Conservation (phyloP, 1,140 invertebrate genomes). For the Chelonus insularis region DNA sequence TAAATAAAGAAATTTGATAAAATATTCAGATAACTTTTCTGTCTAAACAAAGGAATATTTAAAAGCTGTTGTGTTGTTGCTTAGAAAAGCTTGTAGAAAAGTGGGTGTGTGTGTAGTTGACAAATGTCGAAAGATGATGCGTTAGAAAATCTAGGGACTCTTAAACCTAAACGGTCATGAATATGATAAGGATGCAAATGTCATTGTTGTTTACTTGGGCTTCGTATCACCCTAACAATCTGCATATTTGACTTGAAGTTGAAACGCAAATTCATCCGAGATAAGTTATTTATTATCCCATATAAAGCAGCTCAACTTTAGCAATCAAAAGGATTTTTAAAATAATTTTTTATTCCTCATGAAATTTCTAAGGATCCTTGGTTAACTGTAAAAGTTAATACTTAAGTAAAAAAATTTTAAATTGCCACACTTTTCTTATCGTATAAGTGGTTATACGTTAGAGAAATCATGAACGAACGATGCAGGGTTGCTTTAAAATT, state of each 20-base stretch:
- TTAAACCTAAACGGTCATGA: conserved; percentile 47
- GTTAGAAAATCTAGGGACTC: conserved; percentile 4
- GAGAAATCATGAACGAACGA: conserved; percentile 8
- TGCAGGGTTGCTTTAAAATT: conserved; percentile 9
- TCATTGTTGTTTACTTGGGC: conserved; percentile 38
- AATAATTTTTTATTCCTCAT: not conserved
- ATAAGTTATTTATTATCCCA: not conserved
- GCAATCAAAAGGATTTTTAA: not conserved
- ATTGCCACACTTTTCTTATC: not conserved
- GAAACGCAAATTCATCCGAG: not conserved
- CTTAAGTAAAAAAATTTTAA: conserved; percentile 1
- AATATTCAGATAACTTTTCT: no score
- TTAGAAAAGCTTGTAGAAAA: no score
- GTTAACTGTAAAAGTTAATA: not conserved
- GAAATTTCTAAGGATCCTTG: not conserved
- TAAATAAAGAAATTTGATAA: no score
- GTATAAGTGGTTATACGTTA: conserved; percentile 1
- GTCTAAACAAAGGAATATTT: no score
- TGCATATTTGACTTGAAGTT: conserved; percentile 36
- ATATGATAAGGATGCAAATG: conserved; percentile 50
- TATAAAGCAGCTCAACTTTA: not conserved
- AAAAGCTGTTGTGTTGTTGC: no score
- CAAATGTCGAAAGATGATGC: not conserved
- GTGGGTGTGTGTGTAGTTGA: no score
- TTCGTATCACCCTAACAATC: conserved; percentile 40